Conservation (phyloP, 1,140 invertebrate genomes). For the Cotesia vestalis region DNA sequence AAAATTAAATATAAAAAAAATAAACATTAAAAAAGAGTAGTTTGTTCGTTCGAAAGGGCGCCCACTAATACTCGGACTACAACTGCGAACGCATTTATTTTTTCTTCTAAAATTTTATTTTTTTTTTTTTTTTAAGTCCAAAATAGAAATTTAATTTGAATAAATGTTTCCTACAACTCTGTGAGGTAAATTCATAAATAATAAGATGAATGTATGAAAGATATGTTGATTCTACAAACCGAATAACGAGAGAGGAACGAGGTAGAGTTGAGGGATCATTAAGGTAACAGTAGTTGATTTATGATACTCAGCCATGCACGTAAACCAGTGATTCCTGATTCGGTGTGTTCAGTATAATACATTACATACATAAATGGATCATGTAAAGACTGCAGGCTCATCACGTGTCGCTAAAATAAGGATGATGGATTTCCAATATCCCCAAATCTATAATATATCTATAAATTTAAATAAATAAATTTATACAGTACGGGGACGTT, state of each 20-base stretch:
- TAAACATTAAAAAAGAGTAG: conserved; percentile 16
- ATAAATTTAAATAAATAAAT: too few species aligned
- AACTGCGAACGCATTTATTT: conserved; percentile 23
- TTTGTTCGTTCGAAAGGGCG: conserved; percentile 30
- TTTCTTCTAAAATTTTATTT: conserved; percentile 8
- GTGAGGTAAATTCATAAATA: too few species aligned
- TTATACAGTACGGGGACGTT: too few species aligned
- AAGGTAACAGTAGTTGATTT: conserved; percentile 3
- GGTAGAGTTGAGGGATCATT: background rate
- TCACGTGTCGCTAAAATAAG: background rate
- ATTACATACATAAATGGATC: background rate
- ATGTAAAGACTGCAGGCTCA: background rate
- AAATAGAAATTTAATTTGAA: too few species aligned
- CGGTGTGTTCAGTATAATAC: background rate
- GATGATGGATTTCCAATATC: conserved; percentile 10
- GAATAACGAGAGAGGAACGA: too few species aligned
- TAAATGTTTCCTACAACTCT: too few species aligned
- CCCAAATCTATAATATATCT: background rate
- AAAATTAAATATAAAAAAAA: conserved; percentile 1
- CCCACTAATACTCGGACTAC: conserved; percentile 3
- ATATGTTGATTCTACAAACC: too few species aligned
- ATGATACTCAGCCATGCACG: background rate
- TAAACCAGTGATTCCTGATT: background rate
- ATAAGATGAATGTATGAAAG: too few species aligned
- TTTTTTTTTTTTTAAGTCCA: background rate